Base-by-base conservation (phyloP, 2,113 vertebrate species). In the Nymphicus hollandicus region DNA sequence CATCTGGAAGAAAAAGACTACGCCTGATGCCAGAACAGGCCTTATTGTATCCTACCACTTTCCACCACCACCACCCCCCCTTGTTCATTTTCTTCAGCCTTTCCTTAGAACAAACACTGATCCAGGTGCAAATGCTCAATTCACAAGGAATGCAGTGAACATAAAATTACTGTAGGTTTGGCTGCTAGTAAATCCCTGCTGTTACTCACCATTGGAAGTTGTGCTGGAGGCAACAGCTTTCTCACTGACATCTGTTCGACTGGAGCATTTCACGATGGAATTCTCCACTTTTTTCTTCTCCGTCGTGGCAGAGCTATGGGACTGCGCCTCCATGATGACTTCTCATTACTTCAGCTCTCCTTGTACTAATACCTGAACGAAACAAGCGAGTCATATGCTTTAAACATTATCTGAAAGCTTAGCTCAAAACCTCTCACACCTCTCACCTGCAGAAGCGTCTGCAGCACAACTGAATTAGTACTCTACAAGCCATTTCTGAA, bases 181-280 rank as follows among this genome's bases (percentile, higher is more conserved):
- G 91, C 96, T 84, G 95, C 89, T 89, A 96, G 96, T 92, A 97
- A 97, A 97, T 97, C 93, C 96, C 97, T 69, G 53, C 68, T 96
- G 96, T 95, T 74, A 96, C 98, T 96, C 98, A 99, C 99, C 99
- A 93, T 99, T 99, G 95, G 99, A 99, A 82, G 99, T 99, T 95
- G 99, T 99, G 98, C 99, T 99, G 96, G 99, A 99, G 96, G 99
- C 99, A 96, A 99, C 99, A 4, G 99, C 99, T 98, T 99, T 99
- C 98, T 99, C 99, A 49, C 99, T 99, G 98, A 99, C 99, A 97
- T 99, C 99, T 97, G 98, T 97, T 93, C 99, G 98, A 65, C 97
- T 96, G 86, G 98, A 98, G 95, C 98, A 98, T 96, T 99, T 99
- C 94, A 99, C 99, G n/a, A 99, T 98, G 44, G 99, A 98, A 98